Evolutionary conservation across 2,113 vertebrate genomes (phyloP).

Genomic region (Nematolebias whitei): DNA sequence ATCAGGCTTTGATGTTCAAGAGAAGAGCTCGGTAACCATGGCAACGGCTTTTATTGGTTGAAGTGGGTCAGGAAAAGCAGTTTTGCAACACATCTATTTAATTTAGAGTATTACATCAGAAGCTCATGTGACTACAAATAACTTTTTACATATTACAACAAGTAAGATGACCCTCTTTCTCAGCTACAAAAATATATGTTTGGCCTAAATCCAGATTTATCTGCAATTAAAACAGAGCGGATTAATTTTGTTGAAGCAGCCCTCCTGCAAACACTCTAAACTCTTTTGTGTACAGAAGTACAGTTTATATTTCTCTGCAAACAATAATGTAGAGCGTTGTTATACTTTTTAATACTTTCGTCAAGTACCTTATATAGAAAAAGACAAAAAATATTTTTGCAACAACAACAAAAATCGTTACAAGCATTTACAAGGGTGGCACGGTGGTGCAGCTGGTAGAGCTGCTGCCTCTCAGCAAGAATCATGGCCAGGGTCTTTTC

Average conservation of each 20-base stretch:
- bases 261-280: neutral
- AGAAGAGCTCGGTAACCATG: conserved; percentile 20
- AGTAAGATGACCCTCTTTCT: conserved; percentile 8
- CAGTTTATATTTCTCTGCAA: no score
- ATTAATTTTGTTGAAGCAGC: neutral
- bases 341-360: neutral
- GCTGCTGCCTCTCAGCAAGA: no score
- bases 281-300: no score
- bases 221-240: conserved; percentile 9
- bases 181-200: conserved; percentile 3
- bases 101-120: neutral
- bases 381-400: neutral
- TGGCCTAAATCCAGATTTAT: conserved; percentile 1
- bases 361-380: neutral
- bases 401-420: neutral
- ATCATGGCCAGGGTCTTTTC: no score
- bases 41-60: conserved; percentile 1
- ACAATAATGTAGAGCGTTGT: neutral
- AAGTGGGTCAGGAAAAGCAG: conserved; percentile 3
- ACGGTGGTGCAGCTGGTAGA: no score
- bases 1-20: conserved; percentile 53
- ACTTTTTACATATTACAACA: conserved; percentile 1
- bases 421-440: no score
- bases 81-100: neutral
- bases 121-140: neutral